A percentile compares a stretch with the other conserved stretches of the same genome.
These are phyloP conservation scores for Eremophila alpestris DNA, from an alignment of 2,797 vertebrate genomes.

Conservation along the genomic window DNA sequence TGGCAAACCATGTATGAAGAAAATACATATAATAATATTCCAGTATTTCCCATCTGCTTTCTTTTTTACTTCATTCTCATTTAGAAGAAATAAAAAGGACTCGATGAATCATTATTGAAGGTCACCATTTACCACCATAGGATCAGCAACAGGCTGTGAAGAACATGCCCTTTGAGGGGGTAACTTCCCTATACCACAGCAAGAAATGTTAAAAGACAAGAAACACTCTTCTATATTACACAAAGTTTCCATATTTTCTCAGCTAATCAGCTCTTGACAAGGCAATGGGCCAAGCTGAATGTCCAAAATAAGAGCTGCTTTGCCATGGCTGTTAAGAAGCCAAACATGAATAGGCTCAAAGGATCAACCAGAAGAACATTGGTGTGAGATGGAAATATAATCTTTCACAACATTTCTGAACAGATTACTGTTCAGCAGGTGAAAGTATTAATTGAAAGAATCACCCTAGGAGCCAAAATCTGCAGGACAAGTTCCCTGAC, in stretches of 20 bases:
- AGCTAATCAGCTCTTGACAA: neutral
- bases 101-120: neutral
- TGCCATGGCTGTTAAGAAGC: neutral
- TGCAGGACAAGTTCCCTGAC: neutral
- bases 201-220: neutral
- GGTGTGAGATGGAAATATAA: neutral
- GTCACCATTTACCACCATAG: neutral
- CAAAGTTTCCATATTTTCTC: neutral
- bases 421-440: conserved; percentile 7
- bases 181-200: neutral
- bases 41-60: neutral
- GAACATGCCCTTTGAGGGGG: neutral
- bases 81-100: neutral
- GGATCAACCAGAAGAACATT: neutral
- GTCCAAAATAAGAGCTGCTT: neutral
- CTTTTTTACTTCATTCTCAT: neutral
- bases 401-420: neutral
- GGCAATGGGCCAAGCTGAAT: neutral
- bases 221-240: neutral
- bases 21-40: neutral
- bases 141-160: neutral
- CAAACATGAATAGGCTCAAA: neutral
- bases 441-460: conserved; percentile 28
- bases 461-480: neutral
- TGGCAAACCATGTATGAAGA: neutral